Evolutionary conservation across 2,113 vertebrate genomes (phyloP), one percentile per base, ranked within the genome.

Genomic region (Cinclus mexicanus): DNA sequence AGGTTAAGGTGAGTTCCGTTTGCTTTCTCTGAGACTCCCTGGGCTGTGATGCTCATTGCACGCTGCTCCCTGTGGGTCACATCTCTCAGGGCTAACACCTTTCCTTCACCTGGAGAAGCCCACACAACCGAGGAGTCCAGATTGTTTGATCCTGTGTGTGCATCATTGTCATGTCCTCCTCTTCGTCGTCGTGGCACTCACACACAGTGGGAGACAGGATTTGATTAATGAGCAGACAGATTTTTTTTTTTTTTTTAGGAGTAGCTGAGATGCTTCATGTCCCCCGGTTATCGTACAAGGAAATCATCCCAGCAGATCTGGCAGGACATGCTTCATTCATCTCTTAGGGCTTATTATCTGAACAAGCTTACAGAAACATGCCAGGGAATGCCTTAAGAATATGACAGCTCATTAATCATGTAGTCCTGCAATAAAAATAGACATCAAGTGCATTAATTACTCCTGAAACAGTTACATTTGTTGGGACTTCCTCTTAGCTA

Each of bases 261-360:
- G 25, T 55, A 77, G 60, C 37, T 55, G 68, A 69, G 47, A 33
- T 91, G 21, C 6, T 70, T 59, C 44, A 37, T 71, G 78, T 72
- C 35, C 33, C 15, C 53, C 2, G 8, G 67, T 77, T 67, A 56
- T 10, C 13, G 4, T 52, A 85, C 52, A 78, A 81, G 71, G 56
- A 88, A 94, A 75, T 81, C 25, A 77, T 81, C 52, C 37, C 68
- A 88, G 57, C 76, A 78, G 88, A 70, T 93, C 72, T 94, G 76
- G n/a, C 88, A 95, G 88, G 64, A 83, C 72, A 85, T 74, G 68
- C 83, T 96, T 95, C 92, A 75, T 94, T 92, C 82, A 81, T 93
- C 68, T 95, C 90, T 92, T 76, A 70, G 72, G 87, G 75, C 75
- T 93, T 89, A 57, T 83, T 94, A 94, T 90, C 64, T 91, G 82